Conservation (phyloP, 2,797 vertebrate genomes). For the Myiotriccus ornatus region DNA sequence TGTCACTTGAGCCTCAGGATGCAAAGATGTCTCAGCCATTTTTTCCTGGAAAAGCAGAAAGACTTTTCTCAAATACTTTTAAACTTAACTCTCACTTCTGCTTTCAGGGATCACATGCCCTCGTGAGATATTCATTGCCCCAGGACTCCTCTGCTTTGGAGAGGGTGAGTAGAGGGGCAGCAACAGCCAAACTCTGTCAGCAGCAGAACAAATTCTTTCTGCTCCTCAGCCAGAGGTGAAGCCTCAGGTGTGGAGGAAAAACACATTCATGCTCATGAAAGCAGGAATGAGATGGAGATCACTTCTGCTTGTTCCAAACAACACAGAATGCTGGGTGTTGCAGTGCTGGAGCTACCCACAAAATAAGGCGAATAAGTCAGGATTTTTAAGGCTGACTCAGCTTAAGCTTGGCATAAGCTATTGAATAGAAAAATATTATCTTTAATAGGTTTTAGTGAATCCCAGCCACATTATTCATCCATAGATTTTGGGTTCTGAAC, state of each 20-base stretch:
- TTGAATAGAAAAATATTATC: background rate
- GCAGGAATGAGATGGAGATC: background rate
- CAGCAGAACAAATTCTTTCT: background rate
- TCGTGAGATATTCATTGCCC: background rate
- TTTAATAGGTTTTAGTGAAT: conserved; percentile 28
- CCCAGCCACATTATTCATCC: background rate
- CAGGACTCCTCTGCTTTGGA: background rate
- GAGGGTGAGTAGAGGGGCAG: background rate
- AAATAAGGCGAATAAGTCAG: background rate
- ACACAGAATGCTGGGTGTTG: background rate
- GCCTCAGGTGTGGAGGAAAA: background rate
- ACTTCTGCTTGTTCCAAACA: background rate
- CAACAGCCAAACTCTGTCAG: background rate
- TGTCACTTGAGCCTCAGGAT: background rate
- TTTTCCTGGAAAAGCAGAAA: background rate
- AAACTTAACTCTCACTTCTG: background rate
- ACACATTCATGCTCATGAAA: background rate
- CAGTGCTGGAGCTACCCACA: background rate
- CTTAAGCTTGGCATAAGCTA: background rate
- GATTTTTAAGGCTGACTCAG: background rate
- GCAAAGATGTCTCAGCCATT: accelerated
- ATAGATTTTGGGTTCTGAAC: background rate
- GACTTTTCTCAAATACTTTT: background rate
- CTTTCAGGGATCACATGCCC: background rate
- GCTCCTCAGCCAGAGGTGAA: background rate